A percentile compares a stretch with the other conserved stretches of the same genome.
phyloP scores from a whole-genome alignment of 1,140 invertebrate genomes.

The Drosophila sechellia region DNA sequence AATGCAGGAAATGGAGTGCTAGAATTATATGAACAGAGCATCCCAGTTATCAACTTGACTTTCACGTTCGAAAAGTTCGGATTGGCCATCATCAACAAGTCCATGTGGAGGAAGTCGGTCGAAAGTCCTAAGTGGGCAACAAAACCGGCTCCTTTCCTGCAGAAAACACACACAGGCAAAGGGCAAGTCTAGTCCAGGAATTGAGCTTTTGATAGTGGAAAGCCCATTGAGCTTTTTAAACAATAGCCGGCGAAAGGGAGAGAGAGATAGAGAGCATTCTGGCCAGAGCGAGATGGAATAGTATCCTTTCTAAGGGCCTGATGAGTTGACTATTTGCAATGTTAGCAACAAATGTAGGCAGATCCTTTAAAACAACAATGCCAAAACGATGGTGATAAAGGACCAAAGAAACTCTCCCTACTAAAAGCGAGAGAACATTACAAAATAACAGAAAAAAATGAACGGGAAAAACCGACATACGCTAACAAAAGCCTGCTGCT shows the following conservation, averaged over 20 bases:
- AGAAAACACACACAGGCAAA: slow-evolving; percentile 2
- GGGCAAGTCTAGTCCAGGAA: slow-evolving; percentile 23
- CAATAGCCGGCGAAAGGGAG: slow-evolving; percentile 1
- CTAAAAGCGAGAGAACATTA: slow-evolving; percentile 10
- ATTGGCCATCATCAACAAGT: slow-evolving; percentile 38
- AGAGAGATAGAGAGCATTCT: background rate
- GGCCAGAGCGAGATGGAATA: background rate
- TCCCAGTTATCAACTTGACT: slow-evolving; percentile 33
- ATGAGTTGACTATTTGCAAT: slow-evolving; percentile 55
- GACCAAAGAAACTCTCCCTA: slow-evolving; percentile 20
- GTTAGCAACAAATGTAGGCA: slow-evolving; percentile 34
- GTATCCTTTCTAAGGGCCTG: slow-evolving; percentile 20
- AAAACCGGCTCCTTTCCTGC: slow-evolving; percentile 11
- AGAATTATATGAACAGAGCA: background rate
- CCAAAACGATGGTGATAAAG: slow-evolving; percentile 42
- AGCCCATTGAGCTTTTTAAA: slow-evolving; percentile 28
- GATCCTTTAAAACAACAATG: slow-evolving; percentile 33
- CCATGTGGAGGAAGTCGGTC: slow-evolving; percentile 26
- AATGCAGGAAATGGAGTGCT: too few relatives aligned
- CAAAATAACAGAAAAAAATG: slow-evolving; percentile 8
- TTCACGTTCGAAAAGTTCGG: slow-evolving; percentile 27
- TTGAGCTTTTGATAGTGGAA: slow-evolving; percentile 40
- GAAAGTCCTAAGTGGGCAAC: slow-evolving; percentile 42
- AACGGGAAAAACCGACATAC: slow-evolving; percentile 44
- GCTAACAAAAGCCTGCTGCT: slow-evolving; percentile 60